Percentiles rank a stretch among this genome's conserved stretches.
phyloP scores from a whole-genome alignment of 1,140 invertebrate species.

The Drosophila pruinosa region DNA sequence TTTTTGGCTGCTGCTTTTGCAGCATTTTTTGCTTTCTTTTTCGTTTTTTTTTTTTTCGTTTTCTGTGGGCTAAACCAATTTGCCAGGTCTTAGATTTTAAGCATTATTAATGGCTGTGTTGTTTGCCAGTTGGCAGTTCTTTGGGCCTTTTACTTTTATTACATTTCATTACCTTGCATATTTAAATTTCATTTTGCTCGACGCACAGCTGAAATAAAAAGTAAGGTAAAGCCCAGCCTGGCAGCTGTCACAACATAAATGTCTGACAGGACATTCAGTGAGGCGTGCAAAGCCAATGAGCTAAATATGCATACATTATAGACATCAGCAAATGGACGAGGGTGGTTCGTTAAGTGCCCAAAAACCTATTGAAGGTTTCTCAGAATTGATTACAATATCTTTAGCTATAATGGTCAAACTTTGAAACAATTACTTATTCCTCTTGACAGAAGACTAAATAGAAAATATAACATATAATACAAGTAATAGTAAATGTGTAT shows the following conservation, averaged over 20 bases:
- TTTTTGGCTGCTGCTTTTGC: conserved; percentile 48
- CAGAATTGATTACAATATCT: neutral
- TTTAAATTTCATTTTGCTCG: conserved; percentile 32
- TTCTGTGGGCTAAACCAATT: conserved; percentile 68
- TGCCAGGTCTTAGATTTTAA: conserved; percentile 78
- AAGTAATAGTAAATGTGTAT: too few species aligned
- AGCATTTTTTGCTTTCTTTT: conserved; percentile 26
- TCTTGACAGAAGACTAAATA: too few species aligned
- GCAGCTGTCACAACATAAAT: conserved; percentile 50
- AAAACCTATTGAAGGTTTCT: neutral
- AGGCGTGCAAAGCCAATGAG: conserved; percentile 31
- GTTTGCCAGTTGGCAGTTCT: conserved; percentile 12
- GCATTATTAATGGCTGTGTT: conserved; percentile 66
- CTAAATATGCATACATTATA: conserved; percentile 23
- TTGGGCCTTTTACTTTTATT: conserved; percentile 39
- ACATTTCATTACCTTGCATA: conserved; percentile 46
- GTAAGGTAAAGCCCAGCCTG: conserved; percentile 27
- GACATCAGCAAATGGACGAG: conserved; percentile 9
- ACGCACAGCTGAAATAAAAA: neutral
- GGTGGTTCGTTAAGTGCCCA: neutral
- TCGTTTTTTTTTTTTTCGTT: neutral
- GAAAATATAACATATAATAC: too few species aligned
- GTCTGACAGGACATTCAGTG: conserved; percentile 30
- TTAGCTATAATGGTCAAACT: neutral
- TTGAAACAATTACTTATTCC: too few species aligned